Evolutionary conservation across 1,140 invertebrate genomes (phyloP), one percentile per base, ranked within the genome.

Genomic region (Nephila pilipes): DNA sequence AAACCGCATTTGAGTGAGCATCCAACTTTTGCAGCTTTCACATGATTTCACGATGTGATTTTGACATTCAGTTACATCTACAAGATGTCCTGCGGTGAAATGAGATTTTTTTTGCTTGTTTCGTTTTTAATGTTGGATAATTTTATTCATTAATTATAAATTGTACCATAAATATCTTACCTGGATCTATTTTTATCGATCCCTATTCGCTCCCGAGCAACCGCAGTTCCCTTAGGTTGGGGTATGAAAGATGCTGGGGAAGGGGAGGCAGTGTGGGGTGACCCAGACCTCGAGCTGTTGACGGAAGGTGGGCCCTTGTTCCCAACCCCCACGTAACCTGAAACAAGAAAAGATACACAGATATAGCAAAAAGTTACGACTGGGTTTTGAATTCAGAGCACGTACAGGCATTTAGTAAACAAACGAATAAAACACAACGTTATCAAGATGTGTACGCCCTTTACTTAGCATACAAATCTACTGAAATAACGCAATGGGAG

Each of bases 241-340:
- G 96, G 96, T 94, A 96, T 96, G 92, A 96, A 96, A 60, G 96
- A 96, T 36, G 54, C 94, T 90, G 75, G 94, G 90, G 92, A 93
- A 25, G 92, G 92, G 8, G 85, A 63, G n/a, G 85, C 79, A 36
- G 92, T 93, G 38, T 94, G 94, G 22, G 96, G 95, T 6, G 96
- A 96, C 8, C 96, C 96, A 14, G 96, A 96, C 58, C 96, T 93
- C 1, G 95, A 96, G 94, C 96, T 95, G 79, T 94, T 95, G 0
- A 95, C 95, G n/a, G 95, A 95, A n/a, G 95, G 91, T 10, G 92
- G 92, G 32, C 92, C 87, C 58, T 93, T 93, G 79, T n/a, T 83
- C n/a, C 92, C 91, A 0, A 38, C 75, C n/a, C 92, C 92, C 58
- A 93, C 92, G 87, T 93, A 93, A 93, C 92, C 92, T 93, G 75